Evolutionary conservation across 2,113 vertebrate genomes (phyloP).

Genomic region (Callocephalon fimbriatum): DNA sequence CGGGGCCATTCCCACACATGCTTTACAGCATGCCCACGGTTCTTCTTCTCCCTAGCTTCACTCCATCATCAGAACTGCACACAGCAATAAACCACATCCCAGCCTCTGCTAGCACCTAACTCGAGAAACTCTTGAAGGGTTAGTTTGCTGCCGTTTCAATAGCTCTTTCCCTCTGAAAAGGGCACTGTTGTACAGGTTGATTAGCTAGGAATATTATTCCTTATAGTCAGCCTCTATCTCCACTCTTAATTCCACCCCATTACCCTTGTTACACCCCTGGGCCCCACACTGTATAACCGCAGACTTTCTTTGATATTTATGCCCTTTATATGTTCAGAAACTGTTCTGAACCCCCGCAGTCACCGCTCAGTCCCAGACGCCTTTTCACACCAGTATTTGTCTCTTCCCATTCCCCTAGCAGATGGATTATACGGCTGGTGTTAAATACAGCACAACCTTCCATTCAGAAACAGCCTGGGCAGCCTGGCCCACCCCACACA

Average conservation of each 20-base stretch:
- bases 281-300: neutral
- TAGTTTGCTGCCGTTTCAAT: neutral
- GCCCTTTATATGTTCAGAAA: neutral
- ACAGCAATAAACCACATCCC: neutral
- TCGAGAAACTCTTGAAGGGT: neutral
- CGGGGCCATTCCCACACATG: rapidly evolving
- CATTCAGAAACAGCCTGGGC: neutral
- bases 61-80: neutral
- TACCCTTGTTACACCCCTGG: neutral
- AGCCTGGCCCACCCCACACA: neutral
- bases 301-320: neutral
- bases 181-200: neutral
- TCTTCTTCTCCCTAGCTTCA: neutral
- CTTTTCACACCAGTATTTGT: neutral
- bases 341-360: neutral
- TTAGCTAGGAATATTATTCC: neutral
- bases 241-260: neutral
- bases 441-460: neutral
- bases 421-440: neutral
- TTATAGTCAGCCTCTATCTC: neutral
- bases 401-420: neutral
- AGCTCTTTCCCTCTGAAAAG: neutral
- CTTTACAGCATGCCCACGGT: rapidly evolving
- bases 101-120: neutral
- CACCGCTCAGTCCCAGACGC: neutral